Conservation (phyloP, 2,888 invertebrate genomes). For the Frankliniella fusca region DNA sequence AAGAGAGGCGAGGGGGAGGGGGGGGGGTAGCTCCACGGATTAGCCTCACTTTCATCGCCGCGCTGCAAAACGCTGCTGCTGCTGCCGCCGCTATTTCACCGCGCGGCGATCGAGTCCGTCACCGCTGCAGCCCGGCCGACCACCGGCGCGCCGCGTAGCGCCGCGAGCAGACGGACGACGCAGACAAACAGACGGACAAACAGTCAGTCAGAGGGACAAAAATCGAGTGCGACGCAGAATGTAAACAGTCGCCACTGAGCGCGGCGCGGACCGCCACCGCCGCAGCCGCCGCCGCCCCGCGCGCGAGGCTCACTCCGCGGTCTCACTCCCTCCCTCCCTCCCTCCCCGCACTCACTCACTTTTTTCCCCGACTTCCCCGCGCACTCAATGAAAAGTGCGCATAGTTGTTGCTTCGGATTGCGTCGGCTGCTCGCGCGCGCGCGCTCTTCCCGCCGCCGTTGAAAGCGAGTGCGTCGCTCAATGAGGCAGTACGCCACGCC, state of each 20-base stretch:
- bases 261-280: too few species aligned
- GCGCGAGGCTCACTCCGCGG: neutral
- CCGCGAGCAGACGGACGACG: too few species aligned
- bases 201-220: neutral
- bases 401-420: neutral
- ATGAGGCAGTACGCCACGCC: neutral
- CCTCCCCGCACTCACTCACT: neutral
- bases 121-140: too few species aligned
- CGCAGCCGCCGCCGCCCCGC: too few species aligned
- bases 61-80: too few species aligned
- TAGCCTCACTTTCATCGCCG: neutral
- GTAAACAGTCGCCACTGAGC: too few species aligned
- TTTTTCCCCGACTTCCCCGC: neutral
- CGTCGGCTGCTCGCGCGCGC: neutral
- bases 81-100: neutral
- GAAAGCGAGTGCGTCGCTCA: neutral
- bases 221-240: too few species aligned
- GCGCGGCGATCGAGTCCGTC: neutral
- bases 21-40: neutral
- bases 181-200: neutral
- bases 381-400: neutral
- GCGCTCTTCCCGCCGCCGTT: neutral
- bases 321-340: neutral
- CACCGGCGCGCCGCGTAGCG: too few species aligned
- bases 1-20: too few species aligned